Percentiles rank a stretch among this genome's conserved stretches.
phyloP scores from a whole-genome alignment of 2,113 vertebrate genomes.

The Austrofundulus limnaeus region DNA sequence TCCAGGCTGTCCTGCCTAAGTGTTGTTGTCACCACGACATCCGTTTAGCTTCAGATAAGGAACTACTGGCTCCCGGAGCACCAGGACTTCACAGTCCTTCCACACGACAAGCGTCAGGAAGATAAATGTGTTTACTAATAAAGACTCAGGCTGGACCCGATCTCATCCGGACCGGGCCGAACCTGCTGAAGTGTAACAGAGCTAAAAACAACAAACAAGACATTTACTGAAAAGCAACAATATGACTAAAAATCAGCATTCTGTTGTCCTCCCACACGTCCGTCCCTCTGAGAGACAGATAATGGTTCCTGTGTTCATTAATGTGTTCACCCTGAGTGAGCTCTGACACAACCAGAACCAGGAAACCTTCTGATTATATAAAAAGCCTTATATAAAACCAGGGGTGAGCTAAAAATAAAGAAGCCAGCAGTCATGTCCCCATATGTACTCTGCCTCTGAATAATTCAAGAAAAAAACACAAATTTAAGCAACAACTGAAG shows the following conservation, averaged over 20 bases:
- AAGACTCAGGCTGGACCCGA: conserved; percentile 57
- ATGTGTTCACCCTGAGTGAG: conserved; percentile 22
- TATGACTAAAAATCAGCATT: too few relatives aligned
- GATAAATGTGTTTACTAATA: conserved; percentile 72
- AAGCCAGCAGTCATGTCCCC: conserved; percentile 39
- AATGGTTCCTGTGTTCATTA: too few relatives aligned
- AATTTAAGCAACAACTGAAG: conserved; percentile 63
- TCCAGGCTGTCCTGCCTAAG: conserved; percentile 75
- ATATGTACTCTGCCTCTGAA: conserved; percentile 60
- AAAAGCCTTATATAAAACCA: conserved; percentile 71
- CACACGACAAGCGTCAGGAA: conserved; percentile 67
- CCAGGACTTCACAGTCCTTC: conserved; percentile 68
- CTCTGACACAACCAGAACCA: conserved; percentile 30
- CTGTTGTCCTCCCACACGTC: too few relatives aligned
- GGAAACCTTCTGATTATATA: conserved; percentile 70
- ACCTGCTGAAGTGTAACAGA: conserved; percentile 43
- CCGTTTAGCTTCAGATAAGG: conserved; percentile 84
- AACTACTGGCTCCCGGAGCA: conserved; percentile 68
- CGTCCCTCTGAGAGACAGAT: too few relatives aligned
- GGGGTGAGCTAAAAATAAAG: conserved; percentile 67
- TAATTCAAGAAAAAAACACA: conserved; percentile 61
- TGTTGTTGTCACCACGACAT: conserved; percentile 83
- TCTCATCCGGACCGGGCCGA: conserved; percentile 47
- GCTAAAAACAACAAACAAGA: conserved; percentile 26
- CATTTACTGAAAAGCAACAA: conserved; percentile 12